These are phyloP conservation scores for Colletes collaris DNA, from an alignment of 2,888 invertebrate genomes.

Conservation along the genomic window DNA sequence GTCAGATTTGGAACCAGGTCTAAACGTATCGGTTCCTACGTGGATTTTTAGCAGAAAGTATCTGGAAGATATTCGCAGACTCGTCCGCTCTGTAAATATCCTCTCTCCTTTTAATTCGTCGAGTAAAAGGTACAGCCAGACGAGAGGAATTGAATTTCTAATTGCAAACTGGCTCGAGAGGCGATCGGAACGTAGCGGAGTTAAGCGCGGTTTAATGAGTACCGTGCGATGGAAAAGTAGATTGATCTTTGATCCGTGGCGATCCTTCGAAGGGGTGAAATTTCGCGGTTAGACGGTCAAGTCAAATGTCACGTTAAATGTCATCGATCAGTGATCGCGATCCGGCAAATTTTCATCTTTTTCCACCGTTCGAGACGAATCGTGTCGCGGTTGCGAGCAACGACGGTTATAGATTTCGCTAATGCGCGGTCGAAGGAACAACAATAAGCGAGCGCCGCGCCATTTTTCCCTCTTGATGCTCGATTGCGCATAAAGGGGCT, in stretches of 20 bases:
- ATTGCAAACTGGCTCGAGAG: conserved; percentile 34
- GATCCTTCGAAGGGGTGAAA: conserved; percentile 56
- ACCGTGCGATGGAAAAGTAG: conserved; percentile 45
- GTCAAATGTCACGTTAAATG: conserved; percentile 67
- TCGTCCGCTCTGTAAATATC: neutral
- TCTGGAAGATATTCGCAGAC: neutral
- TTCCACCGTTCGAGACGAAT: conserved; percentile 3
- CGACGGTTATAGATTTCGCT: conserved; percentile 16
- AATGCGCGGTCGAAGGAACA: neutral
- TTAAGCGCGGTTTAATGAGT: conserved; percentile 34
- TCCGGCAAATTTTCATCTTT: conserved; percentile 60
- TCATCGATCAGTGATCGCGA: conserved; percentile 59
- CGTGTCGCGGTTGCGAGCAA: neutral
- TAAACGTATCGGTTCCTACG: neutral
- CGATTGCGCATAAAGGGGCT: conserved; percentile 21
- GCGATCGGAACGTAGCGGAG: conserved; percentile 9
- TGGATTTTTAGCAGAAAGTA: conserved; percentile 4
- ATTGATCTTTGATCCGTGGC: conserved; percentile 56
- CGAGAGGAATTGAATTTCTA: conserved; percentile 44
- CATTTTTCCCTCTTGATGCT: neutral
- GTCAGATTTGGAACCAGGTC: neutral
- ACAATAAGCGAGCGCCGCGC: conserved; percentile 18
- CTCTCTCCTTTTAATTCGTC: conserved; percentile 37
- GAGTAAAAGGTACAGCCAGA: conserved; percentile 15
- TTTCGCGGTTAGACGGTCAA: conserved; percentile 54